Conservation (phyloP, 2,888 invertebrate genomes). For the Noctua janthina region DNA sequence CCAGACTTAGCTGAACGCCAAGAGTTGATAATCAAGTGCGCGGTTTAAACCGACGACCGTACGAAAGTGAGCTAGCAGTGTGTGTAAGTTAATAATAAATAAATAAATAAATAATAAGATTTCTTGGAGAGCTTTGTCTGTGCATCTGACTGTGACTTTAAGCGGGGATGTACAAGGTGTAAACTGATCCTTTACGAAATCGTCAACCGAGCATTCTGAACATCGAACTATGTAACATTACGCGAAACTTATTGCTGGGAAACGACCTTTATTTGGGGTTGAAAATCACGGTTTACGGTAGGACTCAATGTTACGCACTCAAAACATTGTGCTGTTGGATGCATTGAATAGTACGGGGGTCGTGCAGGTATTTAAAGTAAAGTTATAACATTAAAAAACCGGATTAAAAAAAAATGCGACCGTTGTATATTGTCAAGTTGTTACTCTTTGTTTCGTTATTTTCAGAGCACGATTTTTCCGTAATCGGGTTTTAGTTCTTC, state of each 20-base stretch:
- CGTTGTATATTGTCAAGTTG: background rate
- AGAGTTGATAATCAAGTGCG: too few relatives aligned
- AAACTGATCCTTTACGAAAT: background rate
- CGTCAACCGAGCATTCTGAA: background rate
- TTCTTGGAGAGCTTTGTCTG: too few relatives aligned
- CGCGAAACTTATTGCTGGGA: background rate
- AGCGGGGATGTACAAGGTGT: background rate
- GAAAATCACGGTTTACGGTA: background rate
- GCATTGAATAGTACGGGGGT: background rate
- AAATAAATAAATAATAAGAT: too few relatives aligned
- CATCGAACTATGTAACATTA: background rate
- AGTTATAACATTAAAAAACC: background rate
- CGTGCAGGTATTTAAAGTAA: background rate
- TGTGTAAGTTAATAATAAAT: too few relatives aligned
- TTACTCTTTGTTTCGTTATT: background rate
- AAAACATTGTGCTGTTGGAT: background rate
- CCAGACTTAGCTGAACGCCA: too few relatives aligned
- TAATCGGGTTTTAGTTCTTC: background rate
- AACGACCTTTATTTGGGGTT: background rate
- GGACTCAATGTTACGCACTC: background rate
- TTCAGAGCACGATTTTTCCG: background rate
- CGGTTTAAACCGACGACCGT: too few relatives aligned
- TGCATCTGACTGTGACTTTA: too few relatives aligned
- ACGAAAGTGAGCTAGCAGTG: too few relatives aligned
- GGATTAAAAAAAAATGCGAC: too few relatives aligned